These are phyloP conservation scores for Peromyscus melanophrys DNA, from an alignment of 2,797 vertebrate species.

Conservation along the genomic window DNA sequence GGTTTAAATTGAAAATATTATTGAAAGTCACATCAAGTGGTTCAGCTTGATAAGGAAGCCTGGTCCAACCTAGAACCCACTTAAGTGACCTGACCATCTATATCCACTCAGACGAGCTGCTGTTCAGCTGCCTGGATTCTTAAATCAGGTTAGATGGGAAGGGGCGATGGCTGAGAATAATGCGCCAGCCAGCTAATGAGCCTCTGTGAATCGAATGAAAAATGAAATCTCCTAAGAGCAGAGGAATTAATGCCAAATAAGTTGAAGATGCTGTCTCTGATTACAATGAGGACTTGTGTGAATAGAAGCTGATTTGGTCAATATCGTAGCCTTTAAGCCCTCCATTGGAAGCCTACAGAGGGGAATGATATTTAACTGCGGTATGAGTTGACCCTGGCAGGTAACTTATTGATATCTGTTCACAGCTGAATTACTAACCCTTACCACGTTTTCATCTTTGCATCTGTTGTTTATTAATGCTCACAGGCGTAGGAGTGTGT, in stretches of 20 bases:
- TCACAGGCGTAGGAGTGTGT: slow-evolving; percentile 99
- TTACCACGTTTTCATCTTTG: slow-evolving; percentile 89
- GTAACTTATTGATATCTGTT: slow-evolving; percentile 86
- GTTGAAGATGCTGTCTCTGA: slow-evolving; percentile 43
- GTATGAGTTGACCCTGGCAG: slow-evolving; percentile 73
- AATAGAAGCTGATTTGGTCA: slow-evolving; percentile 72
- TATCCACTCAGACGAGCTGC: not conserved
- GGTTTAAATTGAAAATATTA: slow-evolving; percentile 9
- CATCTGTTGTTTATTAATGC: slow-evolving; percentile 92
- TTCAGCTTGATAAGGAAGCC: slow-evolving; percentile 13
- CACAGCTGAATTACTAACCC: slow-evolving; percentile 90
- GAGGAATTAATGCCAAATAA: slow-evolving; percentile 42
- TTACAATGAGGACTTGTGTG: slow-evolving; percentile 37
- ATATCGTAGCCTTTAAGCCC: slow-evolving; percentile 1
- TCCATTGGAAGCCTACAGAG: slow-evolving; percentile 63
- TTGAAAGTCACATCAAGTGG: not conserved
- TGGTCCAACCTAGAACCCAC: not conserved
- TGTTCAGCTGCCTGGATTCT: not conserved
- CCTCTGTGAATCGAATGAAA: slow-evolving; percentile 53
- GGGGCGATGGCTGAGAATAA: slow-evolving; percentile 31
- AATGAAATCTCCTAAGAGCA: slow-evolving; percentile 68
- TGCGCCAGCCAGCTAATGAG: not conserved
- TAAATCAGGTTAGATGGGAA: slow-evolving; percentile 31
- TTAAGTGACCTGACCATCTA: not conserved
- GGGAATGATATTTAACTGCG: slow-evolving; percentile 22